Conservation (phyloP, 2,797 vertebrate species). For the Eremophila alpestris region DNA sequence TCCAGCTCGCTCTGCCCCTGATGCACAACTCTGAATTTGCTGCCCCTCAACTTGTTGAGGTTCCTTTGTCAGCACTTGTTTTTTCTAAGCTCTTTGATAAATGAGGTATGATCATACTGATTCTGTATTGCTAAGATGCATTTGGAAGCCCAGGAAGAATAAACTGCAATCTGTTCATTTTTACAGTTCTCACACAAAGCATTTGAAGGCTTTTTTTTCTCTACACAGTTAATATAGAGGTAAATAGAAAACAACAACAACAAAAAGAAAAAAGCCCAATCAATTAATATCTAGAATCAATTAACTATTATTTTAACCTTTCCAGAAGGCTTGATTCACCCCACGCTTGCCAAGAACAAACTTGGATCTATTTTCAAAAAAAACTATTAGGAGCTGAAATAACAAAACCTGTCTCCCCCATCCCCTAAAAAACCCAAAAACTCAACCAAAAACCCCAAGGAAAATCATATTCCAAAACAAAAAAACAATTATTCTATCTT, state of each 20-base stretch:
- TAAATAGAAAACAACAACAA: not conserved
- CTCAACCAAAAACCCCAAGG: not conserved
- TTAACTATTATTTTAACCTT: slow-evolving; percentile 43
- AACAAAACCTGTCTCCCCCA: not conserved
- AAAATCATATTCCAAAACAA: slow-evolving; percentile 5
- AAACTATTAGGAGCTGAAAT: not conserved
- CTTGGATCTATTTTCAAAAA: not conserved
- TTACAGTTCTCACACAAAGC: not conserved
- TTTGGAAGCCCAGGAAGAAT: slow-evolving; percentile 45
- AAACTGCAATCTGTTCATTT: slow-evolving; percentile 25
- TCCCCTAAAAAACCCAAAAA: not conserved
- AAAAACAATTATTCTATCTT: slow-evolving; percentile 24
- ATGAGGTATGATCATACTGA: not conserved
- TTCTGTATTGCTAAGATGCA: not conserved
- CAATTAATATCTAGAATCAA: slow-evolving; percentile 20
- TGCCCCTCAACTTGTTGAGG: not conserved
- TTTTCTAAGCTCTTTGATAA: slow-evolving; percentile 18
- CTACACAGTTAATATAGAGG: not conserved
- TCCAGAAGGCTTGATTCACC: slow-evolving; percentile 17
- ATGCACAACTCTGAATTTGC: not conserved
- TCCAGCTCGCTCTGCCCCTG: not conserved
- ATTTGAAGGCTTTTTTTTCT: not conserved
- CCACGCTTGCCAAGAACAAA: slow-evolving; percentile 9
- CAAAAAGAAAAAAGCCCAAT: not conserved
- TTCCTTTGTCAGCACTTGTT: slow-evolving; percentile 7